Base-by-base conservation (phyloP, 2,113 vertebrate species). In the Cheirogaleus medius region DNA sequence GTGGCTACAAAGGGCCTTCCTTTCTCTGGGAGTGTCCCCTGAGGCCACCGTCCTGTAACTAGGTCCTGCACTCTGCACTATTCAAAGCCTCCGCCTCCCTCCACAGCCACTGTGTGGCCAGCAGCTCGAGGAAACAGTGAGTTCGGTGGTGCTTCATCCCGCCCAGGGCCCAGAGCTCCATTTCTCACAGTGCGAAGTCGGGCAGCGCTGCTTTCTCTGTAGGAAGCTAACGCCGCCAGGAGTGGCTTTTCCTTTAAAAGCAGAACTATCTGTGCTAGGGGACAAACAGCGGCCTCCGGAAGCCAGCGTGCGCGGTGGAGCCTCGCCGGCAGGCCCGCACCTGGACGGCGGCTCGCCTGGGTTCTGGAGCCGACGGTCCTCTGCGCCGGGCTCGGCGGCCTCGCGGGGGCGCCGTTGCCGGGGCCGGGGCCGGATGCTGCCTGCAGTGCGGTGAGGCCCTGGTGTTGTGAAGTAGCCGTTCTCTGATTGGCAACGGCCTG, bases 401-500 rank as follows among this genome's bases (percentile, higher is more conserved):
- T 47, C 5, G 23, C 21, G 18, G 8, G 0, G 44, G 27, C 3
- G 7, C 23, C 42, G 32, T 49, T 6, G 80, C 25, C 4, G 34
- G 21, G 49, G 49, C 83, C 0, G 37, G 37, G 29, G 58, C 44
- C 25, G 13, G 60, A 76, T 0, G 99, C 84, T 3, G 99, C 95
- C 90, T 25, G 98, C 97, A 98, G 99, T 98, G 96, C 29, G 87
- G 99, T 99, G 99, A 95, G 97, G 99, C 99, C 99, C 99, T 99
- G 99, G 99, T 99, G 99, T 99, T 99, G 99, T 99, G 99, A 99
- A 99, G 99, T 99, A 99, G 99, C 99, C 99, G 99, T 99, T 99
- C 98, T 99, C 98, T 97, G 94, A 99, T 98, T 97, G 99, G 98
- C 97, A 98, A 98, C 99, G 99, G 99, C 99, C 99, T 99, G 99